Evolutionary conservation across 2,888 invertebrate species (phyloP), one percentile per base, ranked within the genome.

Genomic region (Ceraclea dissimilis): DNA sequence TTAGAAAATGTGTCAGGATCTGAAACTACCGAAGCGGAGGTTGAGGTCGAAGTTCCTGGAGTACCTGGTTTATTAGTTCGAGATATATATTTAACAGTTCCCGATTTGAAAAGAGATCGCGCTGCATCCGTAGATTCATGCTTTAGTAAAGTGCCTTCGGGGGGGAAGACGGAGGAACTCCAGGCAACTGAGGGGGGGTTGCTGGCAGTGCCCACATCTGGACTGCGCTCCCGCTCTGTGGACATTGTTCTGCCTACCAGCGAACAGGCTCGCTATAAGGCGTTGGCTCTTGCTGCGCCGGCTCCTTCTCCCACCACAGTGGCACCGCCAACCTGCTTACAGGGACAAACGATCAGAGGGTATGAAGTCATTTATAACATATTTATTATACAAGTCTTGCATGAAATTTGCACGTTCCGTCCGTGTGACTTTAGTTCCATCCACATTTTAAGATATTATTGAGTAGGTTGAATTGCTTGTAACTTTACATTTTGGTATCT

Each of bases 101-200:
- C 92, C 43, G 90, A 91, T 66, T 71, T 91, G 63, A 88, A 86
- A 68, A 81, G 91, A 21, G 91, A 91, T 68, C 83, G 92, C 17
- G 92, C 92, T 17, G 91, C 90, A 31, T 91, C 91, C 0, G 90
- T 93, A 1, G 92, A 92, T 69, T 90, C 91, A 17, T 88, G 90
- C 68, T 92, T 91, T 70, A 84, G 88, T 57, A 87, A 88, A 73
- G 81, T 87, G 52, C 80, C 84, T 20, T 85, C 88, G 49, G 81
- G 82, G 62, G 82, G 82, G 54, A 83, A 86, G 69, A 84, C 86
- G 18, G 85, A 85, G 66, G 85, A 88, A 67, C 68, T 88, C 62
- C 76, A 80, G 63, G 82, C 85, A 65, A 82, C 82, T 53, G 79
- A 77, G 21, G 78, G 76, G 54, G 77, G 78, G 58, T 80, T 80